Percentiles rank a stretch among this genome's conserved stretches.
Conservation (phyloP, 2,888 invertebrate genomes). For the Doris montereyensis region DNA sequence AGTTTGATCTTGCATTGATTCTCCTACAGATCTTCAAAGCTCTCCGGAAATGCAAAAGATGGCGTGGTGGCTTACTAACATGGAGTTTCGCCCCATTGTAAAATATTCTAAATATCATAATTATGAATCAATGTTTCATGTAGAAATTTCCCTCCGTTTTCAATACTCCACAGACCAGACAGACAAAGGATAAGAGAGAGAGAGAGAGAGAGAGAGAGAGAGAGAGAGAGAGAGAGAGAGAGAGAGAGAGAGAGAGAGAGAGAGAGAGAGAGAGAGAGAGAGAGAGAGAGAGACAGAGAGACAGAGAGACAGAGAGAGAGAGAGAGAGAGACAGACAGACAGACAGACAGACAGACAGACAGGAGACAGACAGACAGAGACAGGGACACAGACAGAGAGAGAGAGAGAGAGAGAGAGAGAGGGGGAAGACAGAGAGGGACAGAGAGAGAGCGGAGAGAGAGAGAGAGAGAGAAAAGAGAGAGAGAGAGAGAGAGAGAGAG, state of each 20-base stretch:
- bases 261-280: neutral
- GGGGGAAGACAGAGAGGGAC: neutral
- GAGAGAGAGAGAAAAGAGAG: neutral
- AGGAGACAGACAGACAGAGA: neutral
- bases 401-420: neutral
- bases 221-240: conserved; percentile 5
- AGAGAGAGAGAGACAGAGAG: neutral
- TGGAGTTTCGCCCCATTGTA: too few relatives aligned
- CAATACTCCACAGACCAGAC: too few relatives aligned
- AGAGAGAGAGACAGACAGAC: neutral
- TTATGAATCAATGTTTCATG: too few relatives aligned
- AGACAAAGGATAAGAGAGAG: neutral
- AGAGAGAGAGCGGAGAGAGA: neutral
- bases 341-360: neutral
- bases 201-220: neutral
- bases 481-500: neutral
- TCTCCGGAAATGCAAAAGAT: too few relatives aligned
- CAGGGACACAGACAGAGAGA: neutral
- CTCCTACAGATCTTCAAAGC: too few relatives aligned
- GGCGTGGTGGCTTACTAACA: too few relatives aligned
- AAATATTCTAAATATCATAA: too few relatives aligned
- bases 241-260: neutral
- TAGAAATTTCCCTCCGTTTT: too few relatives aligned
- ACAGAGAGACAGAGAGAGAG: neutral
- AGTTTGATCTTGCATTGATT: too few relatives aligned